These are phyloP conservation scores for Toxotes lorentzi DNA, from an alignment of 2,797 vertebrate species.

Conservation along the genomic window DNA sequence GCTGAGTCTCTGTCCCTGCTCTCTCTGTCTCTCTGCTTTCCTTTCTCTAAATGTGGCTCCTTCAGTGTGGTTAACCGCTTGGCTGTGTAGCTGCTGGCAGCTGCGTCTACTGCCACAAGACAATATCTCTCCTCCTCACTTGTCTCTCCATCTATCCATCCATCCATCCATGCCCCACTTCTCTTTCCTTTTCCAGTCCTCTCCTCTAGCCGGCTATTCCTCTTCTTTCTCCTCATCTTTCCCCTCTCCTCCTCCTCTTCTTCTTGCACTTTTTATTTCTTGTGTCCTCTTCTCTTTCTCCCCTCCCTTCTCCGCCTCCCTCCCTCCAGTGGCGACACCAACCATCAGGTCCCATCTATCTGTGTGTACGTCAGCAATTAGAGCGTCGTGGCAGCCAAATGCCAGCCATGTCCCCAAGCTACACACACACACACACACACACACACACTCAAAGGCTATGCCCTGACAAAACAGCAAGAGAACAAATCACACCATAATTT, in stretches of 20 bases:
- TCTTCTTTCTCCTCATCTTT: constrained; percentile 18
- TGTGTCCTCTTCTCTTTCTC: constrained; percentile 18
- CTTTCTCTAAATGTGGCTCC: constrained; percentile 70
- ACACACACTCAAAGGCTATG: constrained; percentile 72
- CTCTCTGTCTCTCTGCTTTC: constrained; percentile 52
- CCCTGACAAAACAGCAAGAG: constrained; percentile 94
- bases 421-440: constrained; percentile 69
- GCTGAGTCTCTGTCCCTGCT: constrained; percentile 51
- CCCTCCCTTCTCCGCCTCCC: constrained; percentile 20
- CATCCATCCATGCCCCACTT: constrained; percentile 39
- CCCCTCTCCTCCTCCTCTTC: constrained; percentile 17
- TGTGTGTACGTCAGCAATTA: constrained; percentile 99
- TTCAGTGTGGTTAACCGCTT: constrained; percentile 72
- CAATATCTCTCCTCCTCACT: constrained; percentile 69
- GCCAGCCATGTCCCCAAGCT: constrained; percentile 99
- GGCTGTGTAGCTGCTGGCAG: constrained; percentile 67
- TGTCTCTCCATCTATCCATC: constrained; percentile 55
- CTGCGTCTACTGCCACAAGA: constrained; percentile 60
- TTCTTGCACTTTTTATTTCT: constrained; percentile 15
- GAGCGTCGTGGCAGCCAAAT: constrained; percentile 97
- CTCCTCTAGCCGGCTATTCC: constrained; percentile 28
- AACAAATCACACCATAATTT: constrained; percentile 99
- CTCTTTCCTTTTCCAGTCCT: constrained; percentile 20
- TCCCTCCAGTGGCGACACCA: constrained; percentile 84
- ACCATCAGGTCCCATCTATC: constrained; percentile 99